Conservation (phyloP, 2,797 vertebrate species). For the Rhinoraja longicauda region DNA sequence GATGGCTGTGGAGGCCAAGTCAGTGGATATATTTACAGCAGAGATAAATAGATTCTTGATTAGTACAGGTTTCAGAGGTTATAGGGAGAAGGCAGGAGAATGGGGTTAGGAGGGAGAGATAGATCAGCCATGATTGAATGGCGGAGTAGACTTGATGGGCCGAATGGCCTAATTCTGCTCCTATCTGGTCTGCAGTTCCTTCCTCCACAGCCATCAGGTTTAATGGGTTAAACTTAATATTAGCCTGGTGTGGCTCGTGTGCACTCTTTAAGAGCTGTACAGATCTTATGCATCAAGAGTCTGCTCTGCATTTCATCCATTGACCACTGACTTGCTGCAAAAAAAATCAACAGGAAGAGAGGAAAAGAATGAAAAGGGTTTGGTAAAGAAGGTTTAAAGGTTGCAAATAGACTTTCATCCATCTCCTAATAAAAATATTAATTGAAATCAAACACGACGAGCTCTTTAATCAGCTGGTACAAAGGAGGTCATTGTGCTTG, state of each 20-base stretch:
- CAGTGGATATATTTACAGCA: too few relatives aligned
- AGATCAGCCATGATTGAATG: too few relatives aligned
- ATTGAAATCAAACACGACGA: slow-evolving; percentile 32
- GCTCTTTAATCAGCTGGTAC: slow-evolving; percentile 38
- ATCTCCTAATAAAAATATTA: slow-evolving; percentile 26
- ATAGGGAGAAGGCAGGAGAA: too few relatives aligned
- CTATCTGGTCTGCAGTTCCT: too few relatives aligned
- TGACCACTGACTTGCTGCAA: background rate
- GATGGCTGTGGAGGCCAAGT: too few relatives aligned
- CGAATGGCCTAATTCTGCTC: too few relatives aligned
- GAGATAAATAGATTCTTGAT: too few relatives aligned
- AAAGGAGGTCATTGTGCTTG: slow-evolving; percentile 45
- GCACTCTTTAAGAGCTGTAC: background rate
- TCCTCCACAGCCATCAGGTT: too few relatives aligned
- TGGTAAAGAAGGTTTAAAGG: slow-evolving; percentile 12
- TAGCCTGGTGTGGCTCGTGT: background rate
- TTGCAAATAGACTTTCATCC: slow-evolving; percentile 34
- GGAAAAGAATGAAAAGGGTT: background rate
- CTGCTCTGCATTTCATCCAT: background rate
- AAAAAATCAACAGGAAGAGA: background rate
- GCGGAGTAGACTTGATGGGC: too few relatives aligned
- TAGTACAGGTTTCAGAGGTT: too few relatives aligned
- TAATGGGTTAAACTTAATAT: background rate
- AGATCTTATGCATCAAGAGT: background rate
- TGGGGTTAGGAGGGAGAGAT: too few relatives aligned